phyloP scores from a whole-genome alignment of 1,140 invertebrate genomes.

The Drosophila triauraria region DNA sequence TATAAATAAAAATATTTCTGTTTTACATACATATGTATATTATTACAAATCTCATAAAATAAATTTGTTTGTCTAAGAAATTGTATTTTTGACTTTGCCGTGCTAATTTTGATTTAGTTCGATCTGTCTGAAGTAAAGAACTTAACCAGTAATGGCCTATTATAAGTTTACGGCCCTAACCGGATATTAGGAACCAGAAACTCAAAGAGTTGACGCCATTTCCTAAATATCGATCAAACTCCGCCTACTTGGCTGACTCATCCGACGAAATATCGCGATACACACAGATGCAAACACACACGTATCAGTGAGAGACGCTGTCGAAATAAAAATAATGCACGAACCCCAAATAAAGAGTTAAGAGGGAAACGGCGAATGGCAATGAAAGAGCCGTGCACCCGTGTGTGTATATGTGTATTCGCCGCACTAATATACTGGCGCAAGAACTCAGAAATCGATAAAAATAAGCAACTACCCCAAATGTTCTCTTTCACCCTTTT shows the following conservation, averaged over 20 bases:
- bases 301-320: slow-evolving; percentile 55
- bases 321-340: slow-evolving; percentile 78
- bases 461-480: slow-evolving; percentile 41
- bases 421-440: slow-evolving; percentile 48
- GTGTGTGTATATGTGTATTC: slow-evolving; percentile 54
- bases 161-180: neutral
- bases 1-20: neutral
- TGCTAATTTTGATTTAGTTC: neutral
- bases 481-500: slow-evolving; percentile 62
- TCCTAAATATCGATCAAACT: slow-evolving; percentile 77
- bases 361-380: slow-evolving; percentile 67
- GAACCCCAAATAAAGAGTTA: slow-evolving; percentile 73
- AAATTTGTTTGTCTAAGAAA: neutral
- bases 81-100: neutral
- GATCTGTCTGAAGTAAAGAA: neutral
- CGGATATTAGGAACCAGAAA: neutral
- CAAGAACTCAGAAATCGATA: slow-evolving; percentile 56
- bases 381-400: slow-evolving; percentile 50
- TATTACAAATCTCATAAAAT: too few species aligned
- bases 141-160: neutral
- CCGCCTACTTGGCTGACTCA: slow-evolving; percentile 60
- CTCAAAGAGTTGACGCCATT: slow-evolving; percentile 75
- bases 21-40: too few species aligned
- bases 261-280: slow-evolving; percentile 4
- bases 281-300: slow-evolving; percentile 18